Evolutionary conservation across 2,797 vertebrate species (phyloP).

Genomic region (Aselliscus stoliczkanus): DNA sequence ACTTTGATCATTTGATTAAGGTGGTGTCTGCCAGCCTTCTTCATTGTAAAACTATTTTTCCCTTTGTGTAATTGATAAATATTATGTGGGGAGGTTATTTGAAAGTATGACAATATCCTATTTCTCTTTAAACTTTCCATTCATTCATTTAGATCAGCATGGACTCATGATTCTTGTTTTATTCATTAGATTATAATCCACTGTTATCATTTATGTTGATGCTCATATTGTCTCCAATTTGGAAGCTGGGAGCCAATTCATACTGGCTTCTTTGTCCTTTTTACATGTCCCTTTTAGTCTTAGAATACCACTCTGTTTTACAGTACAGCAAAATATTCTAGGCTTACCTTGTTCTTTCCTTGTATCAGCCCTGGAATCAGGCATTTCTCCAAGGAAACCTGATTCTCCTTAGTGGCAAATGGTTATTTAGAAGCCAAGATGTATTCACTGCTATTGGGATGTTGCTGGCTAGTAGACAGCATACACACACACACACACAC

Average conservation of each 20-base stretch:
- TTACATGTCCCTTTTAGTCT: neutral
- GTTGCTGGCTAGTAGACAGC: neutral
- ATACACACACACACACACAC: neutral
- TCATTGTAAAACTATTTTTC: neutral
- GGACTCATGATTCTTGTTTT: neutral
- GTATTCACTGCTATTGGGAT: neutral
- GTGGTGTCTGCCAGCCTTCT: neutral
- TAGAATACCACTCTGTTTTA: neutral
- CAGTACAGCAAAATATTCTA: neutral
- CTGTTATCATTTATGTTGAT: neutral
- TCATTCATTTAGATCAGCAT: neutral
- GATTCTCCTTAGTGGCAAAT: neutral
- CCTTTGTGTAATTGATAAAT: neutral
- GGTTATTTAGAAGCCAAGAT: neutral
- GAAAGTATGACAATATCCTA: neutral
- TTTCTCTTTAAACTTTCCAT: neutral
- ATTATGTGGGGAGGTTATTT: neutral
- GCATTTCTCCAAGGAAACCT: neutral
- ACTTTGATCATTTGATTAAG: neutral
- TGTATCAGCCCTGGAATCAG: neutral
- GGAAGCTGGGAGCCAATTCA: neutral
- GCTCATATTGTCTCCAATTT: neutral
- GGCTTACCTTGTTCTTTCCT: neutral
- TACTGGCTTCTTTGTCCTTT: neutral
- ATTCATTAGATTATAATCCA: neutral